Conservation (phyloP, 2,113 vertebrate genomes). For the Steatornis caripensis region DNA sequence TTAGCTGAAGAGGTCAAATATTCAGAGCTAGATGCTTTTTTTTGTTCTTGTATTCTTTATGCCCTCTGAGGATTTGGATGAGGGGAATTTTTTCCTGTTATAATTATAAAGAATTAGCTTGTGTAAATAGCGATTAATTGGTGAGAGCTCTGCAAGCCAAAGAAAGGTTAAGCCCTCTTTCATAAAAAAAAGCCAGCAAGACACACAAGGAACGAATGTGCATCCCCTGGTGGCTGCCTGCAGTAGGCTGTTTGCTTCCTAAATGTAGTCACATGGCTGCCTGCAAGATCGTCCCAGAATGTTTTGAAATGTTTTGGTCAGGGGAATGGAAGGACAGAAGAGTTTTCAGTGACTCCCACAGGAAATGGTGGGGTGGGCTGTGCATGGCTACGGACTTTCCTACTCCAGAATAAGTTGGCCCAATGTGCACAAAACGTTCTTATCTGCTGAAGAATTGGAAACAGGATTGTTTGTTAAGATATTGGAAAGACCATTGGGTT, state of each 20-base stretch:
- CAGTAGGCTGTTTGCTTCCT: not conserved
- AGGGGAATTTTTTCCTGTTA: not conserved
- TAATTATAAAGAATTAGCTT: constrained; percentile 1
- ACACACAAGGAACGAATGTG: not conserved
- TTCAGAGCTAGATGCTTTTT: not conserved
- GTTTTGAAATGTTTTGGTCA: constrained; percentile 29
- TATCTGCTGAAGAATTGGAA: constrained; percentile 52
- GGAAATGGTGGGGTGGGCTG: constrained; percentile 21
- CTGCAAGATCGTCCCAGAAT: not conserved
- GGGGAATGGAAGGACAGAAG: constrained; percentile 1
- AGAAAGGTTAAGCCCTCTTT: constrained; percentile 9
- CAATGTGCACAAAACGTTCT: constrained; percentile 26
- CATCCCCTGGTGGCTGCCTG: not conserved
- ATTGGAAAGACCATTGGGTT: not conserved
- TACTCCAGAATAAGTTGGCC: constrained; percentile 19
- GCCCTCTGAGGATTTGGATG: not conserved
- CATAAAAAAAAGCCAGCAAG: not conserved
- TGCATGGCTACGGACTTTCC: not conserved
- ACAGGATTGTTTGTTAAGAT: not conserved
- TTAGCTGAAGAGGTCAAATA: not conserved
- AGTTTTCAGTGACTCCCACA: constrained; percentile 26
- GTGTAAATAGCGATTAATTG: not conserved
- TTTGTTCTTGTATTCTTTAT: not conserved
- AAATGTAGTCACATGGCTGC: not conserved
- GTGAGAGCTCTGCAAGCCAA: not conserved